Evolutionary conservation across 2,797 vertebrate genomes (phyloP), one percentile per base, ranked within the genome.

Genomic region (Sebastes taczanowskii): DNA sequence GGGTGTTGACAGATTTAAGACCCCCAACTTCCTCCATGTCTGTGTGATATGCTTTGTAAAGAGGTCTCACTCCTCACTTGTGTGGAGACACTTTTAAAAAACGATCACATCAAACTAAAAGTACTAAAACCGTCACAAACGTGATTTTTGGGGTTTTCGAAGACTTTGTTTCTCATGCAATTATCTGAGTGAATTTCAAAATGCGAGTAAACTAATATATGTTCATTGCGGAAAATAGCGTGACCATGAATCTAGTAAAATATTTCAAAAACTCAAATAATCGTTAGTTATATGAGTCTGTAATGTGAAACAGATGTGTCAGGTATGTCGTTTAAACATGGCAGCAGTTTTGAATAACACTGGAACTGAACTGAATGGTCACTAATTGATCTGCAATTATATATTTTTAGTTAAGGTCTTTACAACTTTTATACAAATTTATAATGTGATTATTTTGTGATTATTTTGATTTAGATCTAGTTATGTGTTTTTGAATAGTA

Each of bases 1-100:
- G 25, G 65, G 87, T 77, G 91, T 58, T 75, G 89, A 89, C 85
- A 92, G 90, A 87, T 90, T 89, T 86, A 87, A 74, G 86, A 85
- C 55, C 82, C 34, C 69, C 25, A 2, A 59, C 83, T 89, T 92
- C 86, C 90, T 89, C 55, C 7, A 13, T 2, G 23, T 55, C 11
- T 56, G 46, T 70, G 64, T 56, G 84, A 77, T 72, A 38, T 68
- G 67, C 9, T 77, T 25, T 6, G 65, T 75, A 2, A 23, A 58
- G 46, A 61, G 5, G 9, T 63, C 55, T 72, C 30, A 35, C 25
- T 29, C 7, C 30, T 18, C 52, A 18, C 18, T 0, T 6, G 16
- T 20, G 14, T 5, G 7, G 27, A 65, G 22, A 25, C 66, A 22
- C 46, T 34, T 60, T 20, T 71, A 38, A 78, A 72, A 52, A n/a